Evolutionary conservation across 2,888 invertebrate species (phyloP).

Genomic region (Argynnis bischoffii): DNA sequence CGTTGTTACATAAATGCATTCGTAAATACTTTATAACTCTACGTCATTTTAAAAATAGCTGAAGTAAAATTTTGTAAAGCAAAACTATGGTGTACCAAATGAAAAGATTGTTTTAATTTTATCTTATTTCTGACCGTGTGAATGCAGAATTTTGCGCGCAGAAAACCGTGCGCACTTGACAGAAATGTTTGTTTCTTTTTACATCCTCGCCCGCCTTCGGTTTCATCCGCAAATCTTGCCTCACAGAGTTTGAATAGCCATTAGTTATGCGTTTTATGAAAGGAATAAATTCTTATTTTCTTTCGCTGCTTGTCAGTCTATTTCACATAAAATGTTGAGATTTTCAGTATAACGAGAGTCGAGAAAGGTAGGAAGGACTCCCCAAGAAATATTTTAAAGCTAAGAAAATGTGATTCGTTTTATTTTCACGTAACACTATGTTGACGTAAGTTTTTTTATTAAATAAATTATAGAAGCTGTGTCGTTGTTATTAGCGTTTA

Average conservation of each 20-base stretch:
- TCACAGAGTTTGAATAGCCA: constrained; percentile 43
- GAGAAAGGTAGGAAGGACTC: constrained; percentile 5
- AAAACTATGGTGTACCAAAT: constrained; percentile 5
- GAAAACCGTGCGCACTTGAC: constrained; percentile 34
- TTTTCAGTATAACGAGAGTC: constrained; percentile 35
- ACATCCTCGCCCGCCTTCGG: constrained; percentile 40
- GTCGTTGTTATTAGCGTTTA: not conserved
- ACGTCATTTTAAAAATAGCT: constrained; percentile 10
- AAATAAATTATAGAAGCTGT: too few species aligned
- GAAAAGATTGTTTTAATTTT: constrained; percentile 19
- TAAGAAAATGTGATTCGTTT: constrained; percentile 26
- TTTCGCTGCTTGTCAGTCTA: constrained; percentile 40
- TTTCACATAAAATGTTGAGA: constrained; percentile 38
- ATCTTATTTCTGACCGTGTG: constrained; percentile 13
- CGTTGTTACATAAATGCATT: not conserved
- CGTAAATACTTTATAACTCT: not conserved
- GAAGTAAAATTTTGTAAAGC: not conserved
- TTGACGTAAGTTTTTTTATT: constrained; percentile 1
- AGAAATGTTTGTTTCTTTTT: constrained; percentile 36
- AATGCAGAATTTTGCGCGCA: constrained; percentile 28
- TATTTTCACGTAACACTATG: constrained; percentile 7
- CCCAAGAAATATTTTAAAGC: constrained; percentile 28
- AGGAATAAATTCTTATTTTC: constrained; percentile 44
- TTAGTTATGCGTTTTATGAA: constrained; percentile 44
- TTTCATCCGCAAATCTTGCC: constrained; percentile 41